These are phyloP conservation scores for Scylla paramamosain DNA, from an alignment of 1,140 invertebrate genomes.

Conservation along the genomic window DNA sequence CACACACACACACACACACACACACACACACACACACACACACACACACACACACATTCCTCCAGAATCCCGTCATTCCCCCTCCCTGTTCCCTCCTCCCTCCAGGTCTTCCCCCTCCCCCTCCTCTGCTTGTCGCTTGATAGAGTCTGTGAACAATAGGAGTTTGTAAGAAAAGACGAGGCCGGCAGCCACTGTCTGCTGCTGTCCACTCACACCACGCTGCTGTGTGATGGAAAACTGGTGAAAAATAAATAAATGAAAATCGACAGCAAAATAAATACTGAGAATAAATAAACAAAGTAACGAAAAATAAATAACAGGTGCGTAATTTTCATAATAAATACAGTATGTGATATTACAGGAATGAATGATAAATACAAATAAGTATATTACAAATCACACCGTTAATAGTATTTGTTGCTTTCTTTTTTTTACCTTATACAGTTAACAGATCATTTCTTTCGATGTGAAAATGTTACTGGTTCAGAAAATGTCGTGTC, in stretches of 20 bases:
- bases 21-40: conserved; percentile 18
- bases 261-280: background rate
- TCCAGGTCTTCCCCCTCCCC: background rate
- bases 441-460: background rate
- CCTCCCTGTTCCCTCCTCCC: background rate
- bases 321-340: conserved; percentile 15
- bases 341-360: background rate
- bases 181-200: background rate
- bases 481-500: background rate
- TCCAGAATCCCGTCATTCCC: conserved; percentile 4
- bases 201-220: background rate
- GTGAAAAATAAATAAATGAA: background rate
- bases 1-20: conserved; percentile 1
- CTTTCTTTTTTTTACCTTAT: background rate
- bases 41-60: background rate
- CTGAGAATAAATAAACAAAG: background rate
- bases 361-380: background rate
- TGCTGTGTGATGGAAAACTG: background rate
- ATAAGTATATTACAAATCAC: conserved; percentile 15
- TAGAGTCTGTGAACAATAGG: conserved; percentile 27
- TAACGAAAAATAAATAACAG: conserved; percentile 14
- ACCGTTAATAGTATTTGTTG: conserved; percentile 22
- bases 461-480: conserved; percentile 13
- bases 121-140: conserved; percentile 42
- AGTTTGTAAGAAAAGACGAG: background rate